A percentile compares a stretch with the other conserved stretches of the same genome.
Conservation (phyloP, 2,888 invertebrate genomes). For the Embidobia sp. region DNA sequence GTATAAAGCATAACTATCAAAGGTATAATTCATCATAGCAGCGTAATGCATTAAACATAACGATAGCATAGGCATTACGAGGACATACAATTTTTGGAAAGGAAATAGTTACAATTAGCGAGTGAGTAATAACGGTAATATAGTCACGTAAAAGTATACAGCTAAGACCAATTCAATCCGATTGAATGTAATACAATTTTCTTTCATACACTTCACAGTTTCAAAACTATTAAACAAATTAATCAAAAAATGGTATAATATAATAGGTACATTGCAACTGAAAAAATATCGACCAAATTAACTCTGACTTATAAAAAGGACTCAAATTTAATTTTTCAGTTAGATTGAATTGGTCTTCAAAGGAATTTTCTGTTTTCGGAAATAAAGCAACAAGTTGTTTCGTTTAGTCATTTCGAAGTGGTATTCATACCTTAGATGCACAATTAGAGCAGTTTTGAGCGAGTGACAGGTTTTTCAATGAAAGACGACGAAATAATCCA, state of each 20-base stretch:
- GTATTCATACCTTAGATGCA: slow-evolving; percentile 27
- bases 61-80: slow-evolving; percentile 11
- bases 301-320: too few species aligned
- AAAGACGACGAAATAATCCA: slow-evolving; percentile 19
- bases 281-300: too few species aligned
- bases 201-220: too few species aligned
- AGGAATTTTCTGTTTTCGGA: too few species aligned
- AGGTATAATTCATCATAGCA: slow-evolving; percentile 27
- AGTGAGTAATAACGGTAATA: too few species aligned
- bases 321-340: too few species aligned
- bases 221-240: too few species aligned
- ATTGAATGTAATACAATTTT: too few species aligned
- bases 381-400: slow-evolving; percentile 7
- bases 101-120: background rate
- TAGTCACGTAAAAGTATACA: slow-evolving; percentile 5
- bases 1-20: slow-evolving; percentile 34
- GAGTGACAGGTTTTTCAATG: slow-evolving; percentile 18
- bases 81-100: slow-evolving; percentile 9
- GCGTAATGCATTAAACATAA: slow-evolving; percentile 22
- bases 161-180: too few species aligned
- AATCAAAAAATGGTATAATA: too few species aligned
- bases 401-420: slow-evolving; percentile 25
- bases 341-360: too few species aligned
- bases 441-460: slow-evolving; percentile 15
- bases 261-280: too few species aligned